Evolutionary conservation across 1,140 invertebrate species (phyloP), one percentile per base, ranked within the genome.

Genomic region (Halictus rubicundus): DNA sequence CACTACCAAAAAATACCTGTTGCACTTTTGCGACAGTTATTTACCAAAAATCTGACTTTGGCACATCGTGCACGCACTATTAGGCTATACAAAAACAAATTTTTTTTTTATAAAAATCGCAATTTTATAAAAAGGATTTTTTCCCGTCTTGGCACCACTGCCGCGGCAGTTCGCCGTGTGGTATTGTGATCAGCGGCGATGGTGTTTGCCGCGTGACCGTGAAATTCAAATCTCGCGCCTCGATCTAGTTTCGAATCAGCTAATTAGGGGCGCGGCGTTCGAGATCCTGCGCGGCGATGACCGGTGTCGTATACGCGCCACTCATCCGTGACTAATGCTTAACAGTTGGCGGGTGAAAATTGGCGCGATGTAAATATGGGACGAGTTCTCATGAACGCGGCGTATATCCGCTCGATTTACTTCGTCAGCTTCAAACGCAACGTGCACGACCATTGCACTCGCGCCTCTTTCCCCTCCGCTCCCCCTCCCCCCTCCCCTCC

Each of bases 291-390:
- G 60, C n/a, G 54, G 60, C 19, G 27, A 49, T 78, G 60, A 27
- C 23, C 42, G 25, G 16, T 23, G 21, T 75, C 57, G 71, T 52
- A 25, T 66, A 49, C 52, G 12, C 19, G 68, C 57, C 69, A 37
- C 78, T 77, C 65, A 73, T 64, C 61, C 64, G 65, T 85, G 70
- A 84, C 69, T 85, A 84, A 85, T 85, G 78, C 23, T 54, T 68
- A 52, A 63, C 68, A 85, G 66, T 85, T 84, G 83, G 78, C 68
- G 64, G 74, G 78, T 64, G 79, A 85, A 85, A 85, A 85, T 85
- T 85, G 74, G 69, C 74, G 75, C 80, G 80, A 85, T 81, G 83
- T 69, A 85, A 85, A 85, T 85, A 84, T 63, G 82, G 75, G 73
- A 85, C 72, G 73, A 69, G 72, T 70, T 80, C 71, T 80, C 73